Evolutionary conservation across 1,140 invertebrate genomes (phyloP).

Genomic region (Papilio polytes): DNA sequence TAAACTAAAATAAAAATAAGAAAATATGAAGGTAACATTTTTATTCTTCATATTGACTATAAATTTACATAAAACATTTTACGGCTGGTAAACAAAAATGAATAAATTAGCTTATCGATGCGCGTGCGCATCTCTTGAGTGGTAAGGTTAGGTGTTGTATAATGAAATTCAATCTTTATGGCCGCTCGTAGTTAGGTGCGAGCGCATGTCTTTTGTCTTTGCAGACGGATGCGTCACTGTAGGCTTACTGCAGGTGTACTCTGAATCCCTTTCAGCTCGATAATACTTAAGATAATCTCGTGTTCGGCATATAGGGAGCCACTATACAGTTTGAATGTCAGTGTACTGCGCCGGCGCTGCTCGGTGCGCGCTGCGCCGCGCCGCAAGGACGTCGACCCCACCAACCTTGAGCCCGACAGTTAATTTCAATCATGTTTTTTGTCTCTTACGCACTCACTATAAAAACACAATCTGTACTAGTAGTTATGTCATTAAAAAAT

Average conservation of each 20-base stretch:
- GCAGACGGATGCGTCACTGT: neutral
- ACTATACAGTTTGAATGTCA: neutral
- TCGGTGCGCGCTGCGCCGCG: slow-evolving; percentile 49
- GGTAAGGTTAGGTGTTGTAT: slow-evolving; percentile 47
- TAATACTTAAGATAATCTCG: neutral
- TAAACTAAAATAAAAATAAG: neutral
- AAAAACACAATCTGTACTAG: slow-evolving; percentile 6
- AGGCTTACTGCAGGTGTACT: neutral
- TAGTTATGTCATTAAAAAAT: neutral
- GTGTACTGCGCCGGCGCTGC: slow-evolving; percentile 29
- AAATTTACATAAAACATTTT: slow-evolving; percentile 25
- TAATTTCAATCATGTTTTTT: slow-evolving; percentile 73
- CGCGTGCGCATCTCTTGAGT: slow-evolving; percentile 40
- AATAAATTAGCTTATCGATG: slow-evolving; percentile 43
- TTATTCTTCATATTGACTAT: neutral
- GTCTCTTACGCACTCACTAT: slow-evolving; percentile 45
- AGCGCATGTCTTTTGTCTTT: neutral
- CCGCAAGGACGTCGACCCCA: slow-evolving; percentile 72
- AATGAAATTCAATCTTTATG: neutral
- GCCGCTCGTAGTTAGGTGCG: neutral
- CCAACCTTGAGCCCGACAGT: slow-evolving; percentile 73
- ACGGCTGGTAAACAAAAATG: slow-evolving; percentile 17
- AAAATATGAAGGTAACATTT: neutral
- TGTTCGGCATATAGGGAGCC: neutral
- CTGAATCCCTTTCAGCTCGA: neutral